These are phyloP conservation scores for Lates calcarifer DNA, from an alignment of 2,113 vertebrate genomes.

Conservation along the genomic window DNA sequence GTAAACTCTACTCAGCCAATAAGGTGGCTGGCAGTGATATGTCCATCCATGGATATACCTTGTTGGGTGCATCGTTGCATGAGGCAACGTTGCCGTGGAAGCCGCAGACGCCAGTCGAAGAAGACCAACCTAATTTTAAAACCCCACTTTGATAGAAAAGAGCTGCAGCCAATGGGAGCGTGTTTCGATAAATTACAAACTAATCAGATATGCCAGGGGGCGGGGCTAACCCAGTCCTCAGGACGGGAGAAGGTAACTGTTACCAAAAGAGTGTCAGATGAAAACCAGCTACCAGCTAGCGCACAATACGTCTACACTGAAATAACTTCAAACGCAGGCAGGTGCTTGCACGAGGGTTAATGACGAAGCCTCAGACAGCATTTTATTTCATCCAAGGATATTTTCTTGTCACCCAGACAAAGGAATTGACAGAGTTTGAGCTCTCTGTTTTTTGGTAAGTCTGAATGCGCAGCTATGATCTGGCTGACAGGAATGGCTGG, in stretches of 20 bases:
- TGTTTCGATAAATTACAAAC: slow-evolving; percentile 7
- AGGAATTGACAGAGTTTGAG: slow-evolving; percentile 62
- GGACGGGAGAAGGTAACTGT: slow-evolving; percentile 71
- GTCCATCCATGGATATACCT: not conserved
- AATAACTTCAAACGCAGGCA: slow-evolving; percentile 34
- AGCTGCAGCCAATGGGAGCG: slow-evolving; percentile 71
- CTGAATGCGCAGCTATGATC: slow-evolving; percentile 71
- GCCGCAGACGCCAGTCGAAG: slow-evolving; percentile 78
- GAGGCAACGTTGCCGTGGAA: slow-evolving; percentile 83
- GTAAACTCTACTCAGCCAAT: not conserved
- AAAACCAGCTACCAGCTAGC: slow-evolving; percentile 28
- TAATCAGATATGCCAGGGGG: slow-evolving; percentile 66
- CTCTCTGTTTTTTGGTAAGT: slow-evolving; percentile 72
- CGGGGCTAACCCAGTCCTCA: slow-evolving; percentile 70
- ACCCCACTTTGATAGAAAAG: slow-evolving; percentile 60
- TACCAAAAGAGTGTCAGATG: slow-evolving; percentile 71
- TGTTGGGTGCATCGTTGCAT: slow-evolving; percentile 21
- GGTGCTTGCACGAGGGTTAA: slow-evolving; percentile 20
- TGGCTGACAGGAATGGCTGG: slow-evolving; percentile 57
- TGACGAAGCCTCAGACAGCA: not conserved
- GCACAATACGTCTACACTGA: not conserved
- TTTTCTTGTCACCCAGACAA: slow-evolving; percentile 39
- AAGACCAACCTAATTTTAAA: slow-evolving; percentile 71
- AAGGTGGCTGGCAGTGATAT: not conserved
- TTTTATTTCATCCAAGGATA: slow-evolving; percentile 13